Base-by-base conservation (phyloP, 2,797 vertebrate genomes). In the Darevskia nairensis region DNA sequence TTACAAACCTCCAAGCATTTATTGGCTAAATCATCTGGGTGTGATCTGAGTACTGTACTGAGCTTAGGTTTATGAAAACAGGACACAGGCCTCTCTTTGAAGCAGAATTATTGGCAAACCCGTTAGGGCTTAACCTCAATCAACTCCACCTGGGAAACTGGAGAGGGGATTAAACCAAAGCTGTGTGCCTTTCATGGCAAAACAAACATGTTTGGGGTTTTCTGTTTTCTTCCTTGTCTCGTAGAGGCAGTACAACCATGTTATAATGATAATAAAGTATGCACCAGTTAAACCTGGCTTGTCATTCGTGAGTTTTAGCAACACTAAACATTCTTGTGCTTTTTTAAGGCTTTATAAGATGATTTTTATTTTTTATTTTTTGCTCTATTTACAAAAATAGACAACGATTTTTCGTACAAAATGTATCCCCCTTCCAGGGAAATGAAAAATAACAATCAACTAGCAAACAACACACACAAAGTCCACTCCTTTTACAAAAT, bases 321-420 rank as follows among this genome's bases (percentile, higher is more conserved):
- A 10, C 7, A 3, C 15, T 27, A 32, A 64, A 64, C 61, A 64
- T 23, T 6, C 61, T 64, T 55, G 50, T 55, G 50, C 13, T 55
- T 55, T 55, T 55, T 55, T 15, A 13, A 55, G 25, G 15, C 23
- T 71, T 79, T 84, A 61, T 19, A 50, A 50, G 84, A 72, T 7
- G 3, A 17, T 27, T 61, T 85, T 86, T 86, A 32, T 83, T 88
- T 82, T 7, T 10, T 15, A 39, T 61, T 41, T 80, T 55, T 39
- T 15, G 32, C 23, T 61, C 6, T 64, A 84, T 77, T 88, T 41
- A 84, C 77, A 79, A 88, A 84, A 79, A 79, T 10, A 71, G 80
- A 88, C 27, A 55, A 23, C 15, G 66, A 74, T 87, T 29, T 6
- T 84, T 79, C 82, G 55, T 87, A 44, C 78, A 87, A 87, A 87